A percentile compares a stretch with the other conserved stretches of the same genome.
Conservation (phyloP, 2,113 vertebrate genomes). For the Casuarius casuarius region DNA sequence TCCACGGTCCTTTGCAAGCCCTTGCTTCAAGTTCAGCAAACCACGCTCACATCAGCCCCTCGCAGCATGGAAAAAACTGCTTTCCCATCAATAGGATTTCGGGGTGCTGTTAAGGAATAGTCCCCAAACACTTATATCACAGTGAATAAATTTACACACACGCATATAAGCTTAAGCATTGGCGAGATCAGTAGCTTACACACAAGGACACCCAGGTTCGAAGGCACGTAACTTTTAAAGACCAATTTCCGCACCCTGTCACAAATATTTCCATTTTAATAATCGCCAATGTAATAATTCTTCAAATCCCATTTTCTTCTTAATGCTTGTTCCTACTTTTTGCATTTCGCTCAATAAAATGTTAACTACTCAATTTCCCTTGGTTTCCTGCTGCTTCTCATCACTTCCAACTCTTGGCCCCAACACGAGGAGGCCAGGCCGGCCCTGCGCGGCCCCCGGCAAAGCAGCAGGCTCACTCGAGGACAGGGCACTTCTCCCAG, state of each 20-base stretch:
- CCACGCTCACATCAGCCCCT: fast-evolving
- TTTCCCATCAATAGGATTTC: background rate
- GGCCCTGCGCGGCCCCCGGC: background rate
- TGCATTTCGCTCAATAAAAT: background rate
- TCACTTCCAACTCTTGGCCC: background rate
- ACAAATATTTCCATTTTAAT: background rate
- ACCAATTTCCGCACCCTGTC: background rate
- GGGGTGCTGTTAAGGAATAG: background rate
- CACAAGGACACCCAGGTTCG: background rate
- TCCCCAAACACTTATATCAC: too few species aligned
- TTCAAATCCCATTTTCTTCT: background rate
- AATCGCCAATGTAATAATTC: background rate
- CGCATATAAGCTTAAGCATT: background rate
- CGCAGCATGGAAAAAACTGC: background rate
- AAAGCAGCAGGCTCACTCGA: fast-evolving
- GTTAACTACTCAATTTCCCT: background rate
- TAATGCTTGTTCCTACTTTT: background rate
- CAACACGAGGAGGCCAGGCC: background rate
- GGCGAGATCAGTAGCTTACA: too few species aligned
- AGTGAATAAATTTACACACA: too few species aligned
- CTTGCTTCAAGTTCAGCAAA: background rate
- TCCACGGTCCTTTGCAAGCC: background rate
- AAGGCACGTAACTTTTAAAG: background rate
- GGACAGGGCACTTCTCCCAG: background rate
- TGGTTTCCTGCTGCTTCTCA: background rate